Conservation (phyloP, 1,140 invertebrate genomes). For the Magallana angulata region DNA sequence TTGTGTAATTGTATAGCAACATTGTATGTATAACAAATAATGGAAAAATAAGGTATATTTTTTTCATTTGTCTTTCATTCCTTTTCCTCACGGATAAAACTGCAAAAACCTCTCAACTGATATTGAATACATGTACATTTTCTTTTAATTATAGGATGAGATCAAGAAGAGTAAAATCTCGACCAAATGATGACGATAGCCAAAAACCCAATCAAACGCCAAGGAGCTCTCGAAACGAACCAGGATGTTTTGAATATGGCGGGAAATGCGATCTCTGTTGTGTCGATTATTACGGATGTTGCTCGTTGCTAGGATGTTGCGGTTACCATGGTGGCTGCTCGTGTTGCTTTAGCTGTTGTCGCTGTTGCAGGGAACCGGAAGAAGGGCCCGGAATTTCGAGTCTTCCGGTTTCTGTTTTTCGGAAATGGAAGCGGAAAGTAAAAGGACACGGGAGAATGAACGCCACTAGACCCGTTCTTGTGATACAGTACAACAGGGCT, state of each 20-base stretch:
- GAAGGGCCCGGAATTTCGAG: slow-evolving; percentile 34
- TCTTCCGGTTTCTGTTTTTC: slow-evolving; percentile 29
- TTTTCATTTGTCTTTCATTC: too few species aligned
- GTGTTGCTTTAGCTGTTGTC: slow-evolving; percentile 28
- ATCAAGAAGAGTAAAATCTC: neutral
- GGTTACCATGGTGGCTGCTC: slow-evolving; percentile 29
- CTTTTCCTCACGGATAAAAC: too few species aligned
- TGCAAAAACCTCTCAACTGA: too few species aligned
- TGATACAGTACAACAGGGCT: neutral
- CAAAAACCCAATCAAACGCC: neutral
- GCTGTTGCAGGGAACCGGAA: slow-evolving; percentile 40
- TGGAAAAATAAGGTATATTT: too few species aligned
- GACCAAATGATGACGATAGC: neutral
- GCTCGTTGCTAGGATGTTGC: slow-evolving; percentile 31
- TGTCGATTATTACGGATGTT: slow-evolving; percentile 40
- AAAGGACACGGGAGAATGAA: neutral
- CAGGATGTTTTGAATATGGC: slow-evolving; percentile 9
- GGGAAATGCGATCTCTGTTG: slow-evolving; percentile 32
- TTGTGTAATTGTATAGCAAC: too few species aligned
- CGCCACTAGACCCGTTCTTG: neutral
- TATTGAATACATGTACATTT: too few species aligned
- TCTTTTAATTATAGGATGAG: neutral
- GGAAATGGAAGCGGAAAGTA: slow-evolving; percentile 1
- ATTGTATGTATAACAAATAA: too few species aligned
- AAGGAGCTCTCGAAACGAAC: neutral